Base-by-base conservation (phyloP, 2,888 invertebrate genomes). In the Colostygia pectinataria region DNA sequence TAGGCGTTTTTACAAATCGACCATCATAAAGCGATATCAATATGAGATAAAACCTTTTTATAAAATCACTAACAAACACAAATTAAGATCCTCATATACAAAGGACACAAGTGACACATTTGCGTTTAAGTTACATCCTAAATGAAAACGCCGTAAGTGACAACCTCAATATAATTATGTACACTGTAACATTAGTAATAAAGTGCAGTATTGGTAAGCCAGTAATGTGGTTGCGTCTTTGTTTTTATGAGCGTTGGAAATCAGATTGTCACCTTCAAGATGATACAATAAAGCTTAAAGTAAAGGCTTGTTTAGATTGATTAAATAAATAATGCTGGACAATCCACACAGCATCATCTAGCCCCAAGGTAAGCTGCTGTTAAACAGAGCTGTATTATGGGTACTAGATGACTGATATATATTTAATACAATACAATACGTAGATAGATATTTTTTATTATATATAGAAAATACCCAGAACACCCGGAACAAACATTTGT, bases 1-100 rank as follows among this genome's bases (percentile, higher is more conserved):
- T 72, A 68, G 72, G 71, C 61, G 71, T 71, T 58, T 45, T 50
- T 59, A 65, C 69, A 71, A 72, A 72, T 72, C 61, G 67, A 57
- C 58, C 52, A 59, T 63, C 58, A 51, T 56, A 61, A 64, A 63
- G 56, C 54, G 58, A 68, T 68, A 61, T 63, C 58, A 59, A 63
- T 57, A 57, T 55, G 61, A 69, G 62, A 68, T 66, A 68, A 63
- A 61, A 56, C 44, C 39, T 54, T 49, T 61, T 61, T 57, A 61
- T 49, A 59, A 58, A 61, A 53, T 57, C 53, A 65, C 66, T 63
- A 69, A 68, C 63, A 61, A 61, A 71, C 65, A 65, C 58, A 66
- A 71, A 72, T 72, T 70, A 71, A 72, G 59, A 57, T 46, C 66
- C 63, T 64, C 59, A 65, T 70, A 65, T 67, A 61, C 59, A 67